Percentiles rank a stretch among this genome's conserved stretches.
phyloP scores from a whole-genome alignment of 2,888 invertebrate species.

The Sinelater perroti region DNA sequence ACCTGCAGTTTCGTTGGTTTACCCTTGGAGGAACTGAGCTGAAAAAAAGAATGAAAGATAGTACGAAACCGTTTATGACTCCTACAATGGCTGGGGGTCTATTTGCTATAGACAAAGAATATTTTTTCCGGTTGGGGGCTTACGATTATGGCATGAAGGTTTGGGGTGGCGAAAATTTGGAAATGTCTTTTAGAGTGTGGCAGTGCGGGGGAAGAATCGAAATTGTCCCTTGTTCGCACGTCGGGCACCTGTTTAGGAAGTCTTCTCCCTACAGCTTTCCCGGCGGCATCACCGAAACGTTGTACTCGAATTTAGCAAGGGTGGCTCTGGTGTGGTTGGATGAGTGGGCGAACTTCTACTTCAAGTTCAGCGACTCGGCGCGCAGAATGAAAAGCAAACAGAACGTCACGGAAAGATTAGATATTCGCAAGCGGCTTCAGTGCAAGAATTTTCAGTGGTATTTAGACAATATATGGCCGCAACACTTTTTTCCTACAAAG shows the following conservation, averaged over 20 bases:
- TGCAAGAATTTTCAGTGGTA: constrained; percentile 94
- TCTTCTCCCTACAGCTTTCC: constrained; percentile 96
- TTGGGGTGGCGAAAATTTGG: constrained; percentile 99
- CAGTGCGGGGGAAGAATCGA: constrained; percentile 92
- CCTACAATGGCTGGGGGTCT: constrained; percentile 96
- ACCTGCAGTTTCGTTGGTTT: constrained; percentile 88
- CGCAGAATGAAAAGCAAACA: constrained; percentile 69
- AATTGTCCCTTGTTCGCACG: constrained; percentile 92
- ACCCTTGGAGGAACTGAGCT: constrained; percentile 75
- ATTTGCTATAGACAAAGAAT: constrained; percentile 86
- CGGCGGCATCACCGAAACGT: constrained; percentile 87
- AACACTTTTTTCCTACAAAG: constrained; percentile 91
- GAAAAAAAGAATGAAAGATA: constrained; percentile 68
- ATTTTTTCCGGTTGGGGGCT: constrained; percentile 86
- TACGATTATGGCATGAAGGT: constrained; percentile 81
- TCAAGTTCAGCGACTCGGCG: constrained; percentile 82
- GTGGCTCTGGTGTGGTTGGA: constrained; percentile 99
- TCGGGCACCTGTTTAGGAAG: constrained; percentile 91
- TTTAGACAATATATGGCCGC: constrained; percentile 93
- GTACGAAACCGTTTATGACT: constrained; percentile 76
- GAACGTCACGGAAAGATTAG: constrained; percentile 70
- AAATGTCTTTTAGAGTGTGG: constrained; percentile 96
- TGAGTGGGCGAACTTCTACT: constrained; percentile 92
- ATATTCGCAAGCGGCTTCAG: constrained; percentile 62
- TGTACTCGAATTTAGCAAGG: constrained; percentile 89